Percentiles rank a stretch among this genome's conserved stretches.
These are phyloP conservation scores for Phengaris alcon DNA, from an alignment of 2,888 invertebrate genomes.

Conservation along the genomic window DNA sequence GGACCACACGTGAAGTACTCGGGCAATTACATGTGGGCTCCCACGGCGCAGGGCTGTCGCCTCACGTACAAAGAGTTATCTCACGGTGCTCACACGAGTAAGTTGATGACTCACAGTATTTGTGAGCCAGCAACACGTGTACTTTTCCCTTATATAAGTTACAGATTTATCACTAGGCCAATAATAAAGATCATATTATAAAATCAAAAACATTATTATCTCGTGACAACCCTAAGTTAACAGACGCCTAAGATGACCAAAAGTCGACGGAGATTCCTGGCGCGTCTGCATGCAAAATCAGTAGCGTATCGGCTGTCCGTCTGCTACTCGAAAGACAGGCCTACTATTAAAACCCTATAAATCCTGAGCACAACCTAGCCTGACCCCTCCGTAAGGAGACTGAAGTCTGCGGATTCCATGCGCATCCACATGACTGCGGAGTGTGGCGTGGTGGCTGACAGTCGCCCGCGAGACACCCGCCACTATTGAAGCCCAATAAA, in stretches of 20 bases:
- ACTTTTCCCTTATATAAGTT: too few relatives aligned
- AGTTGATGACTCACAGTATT: not conserved
- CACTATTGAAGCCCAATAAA: not conserved
- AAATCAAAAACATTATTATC: not conserved
- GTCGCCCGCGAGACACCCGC: not conserved
- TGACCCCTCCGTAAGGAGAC: not conserved
- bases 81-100: not conserved
- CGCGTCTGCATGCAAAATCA: not conserved
- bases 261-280: not conserved
- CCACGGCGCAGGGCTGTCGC: not conserved
- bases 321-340: not conserved
- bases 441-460: not conserved
- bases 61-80: not conserved
- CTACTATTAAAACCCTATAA: constrained; percentile 5
- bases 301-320: not conserved
- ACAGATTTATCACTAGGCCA: not conserved
- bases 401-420: not conserved
- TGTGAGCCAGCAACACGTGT: too few relatives aligned
- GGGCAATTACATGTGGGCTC: constrained; percentile 49
- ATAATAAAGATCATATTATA: not conserved
- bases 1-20: constrained; percentile 60
- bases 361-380: not conserved
- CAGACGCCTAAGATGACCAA: not conserved
- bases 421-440: not conserved
- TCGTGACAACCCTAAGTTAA: not conserved